Evolutionary conservation across 1,140 invertebrate genomes (phyloP).

Genomic region (Pachypsylla venusta): DNA sequence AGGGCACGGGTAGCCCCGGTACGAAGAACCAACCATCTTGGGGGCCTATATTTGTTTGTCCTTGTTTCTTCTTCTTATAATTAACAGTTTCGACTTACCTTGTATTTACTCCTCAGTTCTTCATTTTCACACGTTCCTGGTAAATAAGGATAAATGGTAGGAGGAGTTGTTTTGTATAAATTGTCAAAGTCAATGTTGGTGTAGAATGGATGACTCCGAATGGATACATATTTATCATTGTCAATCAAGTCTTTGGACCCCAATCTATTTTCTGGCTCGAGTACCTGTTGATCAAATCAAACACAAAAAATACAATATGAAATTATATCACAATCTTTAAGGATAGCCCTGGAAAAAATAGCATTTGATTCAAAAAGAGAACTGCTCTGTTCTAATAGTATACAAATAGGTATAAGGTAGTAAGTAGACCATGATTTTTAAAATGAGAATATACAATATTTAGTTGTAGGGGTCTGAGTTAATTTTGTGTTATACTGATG

Average conservation of each 20-base stretch:
- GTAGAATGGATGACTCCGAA: slow-evolving; percentile 78
- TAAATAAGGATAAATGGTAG: slow-evolving; percentile 67
- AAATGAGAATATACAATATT: too few species aligned
- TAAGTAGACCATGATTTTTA: too few species aligned
- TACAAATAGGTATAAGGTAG: too few species aligned
- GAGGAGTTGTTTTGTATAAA: slow-evolving; percentile 60
- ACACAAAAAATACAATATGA: slow-evolving; percentile 15
- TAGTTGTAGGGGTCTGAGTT: too few species aligned
- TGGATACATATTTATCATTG: slow-evolving; percentile 54
- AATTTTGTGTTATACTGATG: too few species aligned
- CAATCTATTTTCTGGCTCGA: slow-evolving; percentile 62
- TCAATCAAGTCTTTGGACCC: slow-evolving; percentile 53
- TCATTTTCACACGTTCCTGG: slow-evolving; percentile 59
- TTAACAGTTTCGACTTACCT: slow-evolving; percentile 25
- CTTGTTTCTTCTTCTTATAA: not conserved
- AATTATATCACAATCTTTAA: too few species aligned
- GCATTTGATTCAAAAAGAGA: too few species aligned
- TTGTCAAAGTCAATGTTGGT: slow-evolving; percentile 66
- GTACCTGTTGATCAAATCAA: slow-evolving; percentile 37
- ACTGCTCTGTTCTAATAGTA: too few species aligned
- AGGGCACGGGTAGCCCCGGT: too few species aligned
- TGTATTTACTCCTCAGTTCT: slow-evolving; percentile 38
- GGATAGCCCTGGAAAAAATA: too few species aligned
- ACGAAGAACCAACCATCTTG: too few species aligned
- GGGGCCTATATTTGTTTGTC: not conserved